phyloP scores from a whole-genome alignment of 2,113 vertebrate genomes.

The Toxotes jaculatrix region DNA sequence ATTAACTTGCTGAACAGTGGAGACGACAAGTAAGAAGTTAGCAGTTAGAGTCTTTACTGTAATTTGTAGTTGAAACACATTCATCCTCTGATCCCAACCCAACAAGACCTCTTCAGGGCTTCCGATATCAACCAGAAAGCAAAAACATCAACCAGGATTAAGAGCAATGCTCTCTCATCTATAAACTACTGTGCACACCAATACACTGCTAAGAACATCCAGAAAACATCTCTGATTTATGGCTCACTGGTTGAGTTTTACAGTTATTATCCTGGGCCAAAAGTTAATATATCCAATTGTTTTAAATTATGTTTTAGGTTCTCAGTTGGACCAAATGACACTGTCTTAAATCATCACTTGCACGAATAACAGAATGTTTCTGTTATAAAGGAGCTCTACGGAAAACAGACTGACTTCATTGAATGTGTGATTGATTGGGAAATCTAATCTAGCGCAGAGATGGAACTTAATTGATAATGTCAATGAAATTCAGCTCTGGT shows the following conservation, averaged over 20 bases:
- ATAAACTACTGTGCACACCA: conserved; percentile 45
- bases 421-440: conserved; percentile 23
- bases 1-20: background rate
- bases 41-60: background rate
- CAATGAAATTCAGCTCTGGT: conserved; percentile 14
- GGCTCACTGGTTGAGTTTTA: conserved; percentile 54
- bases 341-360: conserved; percentile 61
- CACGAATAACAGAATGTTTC: conserved; percentile 42
- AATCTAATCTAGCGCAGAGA: conserved; percentile 21
- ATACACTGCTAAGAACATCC: conserved; percentile 45
- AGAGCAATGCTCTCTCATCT: conserved; percentile 31
- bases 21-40: background rate
- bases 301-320: conserved; percentile 71
- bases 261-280: conserved; percentile 54
- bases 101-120: background rate
- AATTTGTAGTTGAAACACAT: background rate
- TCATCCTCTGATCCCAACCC: conserved; percentile 6
- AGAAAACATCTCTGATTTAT: conserved; percentile 66
- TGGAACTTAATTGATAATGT: conserved; percentile 9
- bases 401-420: conserved; percentile 43
- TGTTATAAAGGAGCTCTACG: conserved; percentile 37
- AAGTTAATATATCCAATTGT: conserved; percentile 70
- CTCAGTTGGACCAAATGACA: conserved; percentile 45
- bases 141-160: conserved; percentile 16
- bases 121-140: background rate